Base-by-base conservation (phyloP, 2,113 vertebrate species). In the Corynorhinus townsendii region DNA sequence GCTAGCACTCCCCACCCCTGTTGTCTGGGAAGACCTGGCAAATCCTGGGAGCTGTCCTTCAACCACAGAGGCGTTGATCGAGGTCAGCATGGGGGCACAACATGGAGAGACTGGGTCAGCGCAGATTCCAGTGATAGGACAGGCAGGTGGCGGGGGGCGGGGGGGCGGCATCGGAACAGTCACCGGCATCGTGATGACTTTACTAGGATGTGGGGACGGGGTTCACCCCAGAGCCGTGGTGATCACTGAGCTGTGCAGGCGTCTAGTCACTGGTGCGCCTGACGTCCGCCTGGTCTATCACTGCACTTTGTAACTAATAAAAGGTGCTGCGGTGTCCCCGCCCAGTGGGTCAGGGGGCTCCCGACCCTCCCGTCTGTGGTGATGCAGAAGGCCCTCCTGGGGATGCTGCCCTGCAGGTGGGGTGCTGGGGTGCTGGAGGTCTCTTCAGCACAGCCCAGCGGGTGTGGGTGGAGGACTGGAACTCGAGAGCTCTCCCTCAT, bases 201-300 rank as follows among this genome's bases (percentile, higher is more conserved):
- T 2, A 56, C 20, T 8, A 22, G 19, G 54, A 26, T 6, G 4
- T 0, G 22, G 35, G 0, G 38, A 40, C 35, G 10, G 75, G 75
- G 45, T 14, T 20, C 56, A 59, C 56, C 56, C 9, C 47, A 16
- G 9, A 52, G 75, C 3, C 11, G 24, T 2, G 20, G 22, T 4
- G n/a, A 35, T 17, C 24, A 6, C 30, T 54, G 22, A 43, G 79
- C 54, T 16, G 4, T 8, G 9, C 77, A 11, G 54, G 2, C 14
- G n/a, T 6, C 3, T 1, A 1, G 8, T 54, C 20, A 3, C 20
- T 17, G 52, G 9, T 26, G 9, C 3, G 3, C 24, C 8, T 19
- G 54, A 30, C 11, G 7, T 17, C 5, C 5, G 11, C n/a, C 4
- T 6, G 28, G 16, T n/a, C 56, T 43, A 54, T 64, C 54, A 11